Evolutionary conservation across 2,888 invertebrate species (phyloP), one percentile per base, ranked within the genome.

Genomic region (Philaethria dido): DNA sequence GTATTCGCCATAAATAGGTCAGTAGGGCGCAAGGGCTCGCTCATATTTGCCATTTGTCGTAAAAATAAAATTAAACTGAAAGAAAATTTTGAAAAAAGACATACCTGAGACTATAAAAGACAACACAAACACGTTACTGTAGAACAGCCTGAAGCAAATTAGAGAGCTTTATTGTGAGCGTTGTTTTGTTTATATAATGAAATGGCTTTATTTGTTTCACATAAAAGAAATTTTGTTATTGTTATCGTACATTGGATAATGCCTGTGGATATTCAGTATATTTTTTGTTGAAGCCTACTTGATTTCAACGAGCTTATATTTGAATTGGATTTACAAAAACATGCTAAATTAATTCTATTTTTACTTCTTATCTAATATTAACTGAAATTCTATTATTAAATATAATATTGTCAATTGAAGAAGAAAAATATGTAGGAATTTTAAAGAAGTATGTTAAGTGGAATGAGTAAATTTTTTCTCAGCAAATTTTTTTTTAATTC

Each of bases 1-100:
- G 55, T 36, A 39, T 42, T n/a, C 36, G 16, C 22, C 3, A 54
- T 64, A 83, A 80, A 77, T 82, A 83, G 84, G 84, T 83, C 78
- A 86, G 77, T 83, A 69, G 84, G 79, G 69, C 80, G 66, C 69
- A 59, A 69, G 66, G 57, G 20, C 14, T 69, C 71, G 42, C 25
- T 14, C 45, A 71, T 68, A 66, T 68, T 57, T 70, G 50, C 64
- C 59, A 70, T 59, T 69, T 66, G 65, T 70, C 67, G 66, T 20
- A 52, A 55, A 42, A 64, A 69, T 62, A 59, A 25, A 44, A 18
- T 39, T 55, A 20, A 20, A 33, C n/a, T 20, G 2, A 52, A 61
- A 61, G 14, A 59, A 25, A 48, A 5, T 47, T 20, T 20, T 16
- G 11, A 33, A 20, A 36, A 50, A 39, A 50, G 9, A 44, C 11